Conservation (phyloP, 1,140 invertebrate genomes). For the Druon quercuslanigerum region DNA sequence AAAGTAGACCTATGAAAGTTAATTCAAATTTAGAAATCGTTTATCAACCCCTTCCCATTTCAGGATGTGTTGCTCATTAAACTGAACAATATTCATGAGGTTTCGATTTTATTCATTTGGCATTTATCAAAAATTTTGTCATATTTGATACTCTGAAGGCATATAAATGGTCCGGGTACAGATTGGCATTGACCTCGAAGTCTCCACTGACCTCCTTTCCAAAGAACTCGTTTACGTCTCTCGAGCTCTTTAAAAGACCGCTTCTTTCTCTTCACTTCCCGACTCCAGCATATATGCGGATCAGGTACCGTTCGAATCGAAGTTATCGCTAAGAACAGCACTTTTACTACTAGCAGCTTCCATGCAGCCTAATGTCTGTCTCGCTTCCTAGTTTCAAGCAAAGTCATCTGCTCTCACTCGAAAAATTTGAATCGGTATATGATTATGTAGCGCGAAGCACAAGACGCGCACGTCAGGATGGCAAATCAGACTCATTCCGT, state of each 20-base stretch:
- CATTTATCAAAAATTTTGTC: neutral
- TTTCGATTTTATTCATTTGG: conserved; percentile 2
- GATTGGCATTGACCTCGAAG: conserved; percentile 63
- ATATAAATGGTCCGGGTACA: conserved; percentile 30
- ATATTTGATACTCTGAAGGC: neutral
- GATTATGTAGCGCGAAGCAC: conserved; percentile 11
- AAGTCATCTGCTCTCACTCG: neutral
- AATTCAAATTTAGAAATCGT: too few species aligned
- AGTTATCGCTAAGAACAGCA: conserved; percentile 36
- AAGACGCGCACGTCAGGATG: neutral
- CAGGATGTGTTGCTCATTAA: too few species aligned
- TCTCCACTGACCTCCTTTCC: conserved; percentile 62
- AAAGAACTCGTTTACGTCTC: conserved; percentile 57
- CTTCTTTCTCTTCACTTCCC: conserved; percentile 37
- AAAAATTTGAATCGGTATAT: conserved; percentile 11
- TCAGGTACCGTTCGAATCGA: conserved; percentile 50
- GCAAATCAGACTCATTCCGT: neutral
- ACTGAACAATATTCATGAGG: neutral
- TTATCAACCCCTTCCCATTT: too few species aligned
- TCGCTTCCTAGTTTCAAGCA: neutral
- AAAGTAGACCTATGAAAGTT: too few species aligned
- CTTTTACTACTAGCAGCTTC: conserved; percentile 44
- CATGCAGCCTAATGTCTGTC: neutral
- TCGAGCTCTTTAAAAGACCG: conserved; percentile 22
- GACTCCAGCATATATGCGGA: conserved; percentile 33